These are phyloP conservation scores for Tachuris rubrigastra DNA, from an alignment of 2,113 vertebrate species.

Conservation along the genomic window DNA sequence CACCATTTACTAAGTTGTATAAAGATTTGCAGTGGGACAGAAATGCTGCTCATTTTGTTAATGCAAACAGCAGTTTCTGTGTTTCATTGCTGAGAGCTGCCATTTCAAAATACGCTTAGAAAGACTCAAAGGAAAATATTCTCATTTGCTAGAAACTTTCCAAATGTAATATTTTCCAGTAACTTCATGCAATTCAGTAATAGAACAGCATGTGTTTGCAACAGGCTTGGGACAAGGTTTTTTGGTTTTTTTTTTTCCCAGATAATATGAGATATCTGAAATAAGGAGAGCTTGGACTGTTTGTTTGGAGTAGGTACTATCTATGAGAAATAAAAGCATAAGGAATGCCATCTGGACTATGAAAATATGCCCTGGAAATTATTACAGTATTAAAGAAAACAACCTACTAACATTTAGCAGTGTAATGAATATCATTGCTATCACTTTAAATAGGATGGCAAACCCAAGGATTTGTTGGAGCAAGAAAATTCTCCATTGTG, in stretches of 20 bases:
- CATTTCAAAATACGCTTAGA: background rate
- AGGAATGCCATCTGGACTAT: background rate
- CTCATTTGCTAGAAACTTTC: background rate
- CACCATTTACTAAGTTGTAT: background rate
- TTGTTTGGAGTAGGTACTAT: background rate
- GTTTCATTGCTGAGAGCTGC: background rate
- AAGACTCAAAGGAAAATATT: background rate
- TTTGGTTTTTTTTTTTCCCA: background rate
- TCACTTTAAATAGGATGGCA: background rate
- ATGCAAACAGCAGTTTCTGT: background rate
- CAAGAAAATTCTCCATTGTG: background rate
- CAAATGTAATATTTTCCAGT: background rate
- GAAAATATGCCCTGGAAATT: background rate
- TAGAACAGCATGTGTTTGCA: background rate
- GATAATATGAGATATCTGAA: background rate
- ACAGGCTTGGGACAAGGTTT: background rate
- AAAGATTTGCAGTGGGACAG: background rate
- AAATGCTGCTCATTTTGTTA: background rate
- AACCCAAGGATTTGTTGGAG: background rate
- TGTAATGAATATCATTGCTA: background rate
- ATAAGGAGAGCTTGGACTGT: background rate
- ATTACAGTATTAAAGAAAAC: background rate
- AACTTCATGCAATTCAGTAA: background rate
- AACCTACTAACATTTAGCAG: background rate
- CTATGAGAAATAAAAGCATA: constrained; percentile 7